Base-by-base conservation (phyloP, 2,797 vertebrate species). In the Allobates femoralis region DNA sequence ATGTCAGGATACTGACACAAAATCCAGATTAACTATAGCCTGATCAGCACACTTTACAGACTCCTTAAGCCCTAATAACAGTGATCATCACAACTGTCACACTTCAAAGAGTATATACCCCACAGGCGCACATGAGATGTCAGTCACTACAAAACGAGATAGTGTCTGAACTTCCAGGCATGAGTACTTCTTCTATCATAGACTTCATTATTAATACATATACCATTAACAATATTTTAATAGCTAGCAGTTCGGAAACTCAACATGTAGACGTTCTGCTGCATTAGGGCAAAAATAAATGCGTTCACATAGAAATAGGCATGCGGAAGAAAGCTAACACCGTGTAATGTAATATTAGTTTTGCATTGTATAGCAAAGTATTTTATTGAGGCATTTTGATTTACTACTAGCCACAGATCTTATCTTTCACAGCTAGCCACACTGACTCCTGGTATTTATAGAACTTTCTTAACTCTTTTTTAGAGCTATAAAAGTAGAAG, bases 101-200 rank as follows among this genome's bases (percentile, higher is more conserved):
- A 92, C 92, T 92, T 93, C 92, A 93, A 94, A 93, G 92, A 89
- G 81, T 14, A 12, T 66, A 58, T 53, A 85, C 92, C 91, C 92
- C 90, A 92, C 67, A 86, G 92, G 91, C 91, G 89, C 85, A 91
- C 90, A 92, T 91, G 90, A 91, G 89, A 81, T 88, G 91, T 89
- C 91, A 91, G 91, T 91, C 41, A 50, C 23, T 46, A 74, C 11
- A 16, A 74, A n/a, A 50, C 23, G 26, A 74, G 37, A 12, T 37
- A 41, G 21, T 41, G 32, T 56, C 15, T 26, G 2, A 51, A 81
- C 10, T 55, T 77, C 28, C 26, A n/a, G 6, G 14, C 41, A 46
- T 58, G 18, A 79, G 34, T 23, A 79, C 3, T 1, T 10, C 64
- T 23, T 81, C 51, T 21, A 3, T 28, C 12, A 37, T 78, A 2